Evolutionary conservation across 2,888 invertebrate species (phyloP).

Genomic region (Molorchus minor): DNA sequence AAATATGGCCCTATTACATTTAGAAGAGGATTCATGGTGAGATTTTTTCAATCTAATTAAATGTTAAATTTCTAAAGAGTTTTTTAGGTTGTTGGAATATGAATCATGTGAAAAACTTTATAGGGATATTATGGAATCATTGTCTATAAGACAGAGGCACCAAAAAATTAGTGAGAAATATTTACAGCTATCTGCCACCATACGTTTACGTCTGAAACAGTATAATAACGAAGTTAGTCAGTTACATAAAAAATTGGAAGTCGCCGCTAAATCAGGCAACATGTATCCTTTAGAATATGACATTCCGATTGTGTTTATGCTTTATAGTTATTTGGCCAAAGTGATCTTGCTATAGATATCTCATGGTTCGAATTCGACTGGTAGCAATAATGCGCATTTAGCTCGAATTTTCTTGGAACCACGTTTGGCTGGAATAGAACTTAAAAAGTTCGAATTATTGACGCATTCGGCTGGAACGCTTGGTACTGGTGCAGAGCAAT

Average conservation of each 20-base stretch:
- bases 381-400: too few relatives aligned
- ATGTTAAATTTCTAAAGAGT: conserved; percentile 10
- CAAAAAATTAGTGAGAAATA: conserved; percentile 67
- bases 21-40: conserved; percentile 65
- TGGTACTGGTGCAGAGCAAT: too few relatives aligned
- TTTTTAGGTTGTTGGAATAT: conserved; percentile 69
- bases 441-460: too few relatives aligned
- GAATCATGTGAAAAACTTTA: conserved; percentile 73
- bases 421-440: too few relatives aligned
- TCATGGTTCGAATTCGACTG: too few relatives aligned
- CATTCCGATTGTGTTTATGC: too few relatives aligned
- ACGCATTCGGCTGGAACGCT: too few relatives aligned
- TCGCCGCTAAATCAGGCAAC: conserved; percentile 60
- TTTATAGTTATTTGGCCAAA: too few relatives aligned
- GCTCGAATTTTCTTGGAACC: too few relatives aligned
- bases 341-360: too few relatives aligned
- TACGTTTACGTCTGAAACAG: conserved; percentile 71
- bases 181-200: conserved; percentile 67
- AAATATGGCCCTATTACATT: conserved; percentile 61
- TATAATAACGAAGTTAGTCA: conserved; percentile 69
- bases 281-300: conserved; percentile 58
- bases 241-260: conserved; percentile 67
- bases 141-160: conserved; percentile 67
- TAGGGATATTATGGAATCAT: conserved; percentile 70
- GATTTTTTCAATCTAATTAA: conserved; percentile 17